Evolutionary conservation across 2,797 vertebrate species (phyloP), one percentile per base, ranked within the genome.

Genomic region (Choloepus didactylus): DNA sequence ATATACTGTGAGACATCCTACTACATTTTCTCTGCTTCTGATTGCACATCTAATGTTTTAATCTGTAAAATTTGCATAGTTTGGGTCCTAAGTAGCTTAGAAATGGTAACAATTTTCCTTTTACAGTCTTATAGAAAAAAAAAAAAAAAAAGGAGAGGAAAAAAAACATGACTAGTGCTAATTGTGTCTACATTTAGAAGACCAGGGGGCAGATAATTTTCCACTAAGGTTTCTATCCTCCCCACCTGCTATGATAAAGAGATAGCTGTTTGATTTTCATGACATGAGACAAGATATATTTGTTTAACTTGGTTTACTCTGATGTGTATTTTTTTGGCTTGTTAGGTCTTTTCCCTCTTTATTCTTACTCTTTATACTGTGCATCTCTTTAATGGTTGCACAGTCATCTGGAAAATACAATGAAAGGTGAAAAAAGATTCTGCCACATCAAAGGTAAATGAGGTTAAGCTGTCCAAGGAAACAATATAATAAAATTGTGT

Each of bases 331-430:
- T 95, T 88, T 6, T 93, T 92, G 31, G 64, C n/a, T 70, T 70
- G 7, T 88, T 80, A 31, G 14, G 31, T 64, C 51, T 67, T 80
- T 49, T 11, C 0, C 7, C 16, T 87, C 27, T n/a, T 86, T 91
- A 69, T 89, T 79, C 35, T 93, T 89, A 91, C 72, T 96, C 60
- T 90, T 82, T 86, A 76, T 44, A 69, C 2, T n/a, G 29, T 46
- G 31, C 4, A 76, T 87, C 46, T 86, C n/a, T 94, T 91, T 97
- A 92, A 96, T 93, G 82, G 84, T 69, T 94, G 62, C n/a, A 16
- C 92, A 96, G 60, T 94, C 79, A 92, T 76, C 92, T 92, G 83
- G 95, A 96, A 96, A 97, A 94, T 93, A 82, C 2, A 3, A 83
- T 88, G 70, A 96, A 94, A 95, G 8, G 49, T 38, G 54, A 64